Conservation (phyloP, 2,888 invertebrate species). For the Pseudoips prasinana region DNA sequence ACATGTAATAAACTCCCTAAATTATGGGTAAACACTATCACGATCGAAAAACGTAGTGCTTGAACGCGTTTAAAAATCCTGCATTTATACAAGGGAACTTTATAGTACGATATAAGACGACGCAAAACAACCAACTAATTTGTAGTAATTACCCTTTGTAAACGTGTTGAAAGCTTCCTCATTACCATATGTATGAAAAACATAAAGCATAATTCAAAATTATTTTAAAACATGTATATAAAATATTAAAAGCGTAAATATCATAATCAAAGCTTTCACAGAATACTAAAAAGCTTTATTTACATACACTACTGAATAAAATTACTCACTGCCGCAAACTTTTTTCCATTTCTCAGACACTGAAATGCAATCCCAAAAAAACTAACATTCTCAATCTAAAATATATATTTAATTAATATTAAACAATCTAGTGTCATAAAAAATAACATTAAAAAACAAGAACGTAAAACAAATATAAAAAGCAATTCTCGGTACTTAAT, state of each 20-base stretch:
- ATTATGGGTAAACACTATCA: too few relatives aligned
- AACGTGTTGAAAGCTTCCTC: too few relatives aligned
- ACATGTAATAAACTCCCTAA: too few relatives aligned
- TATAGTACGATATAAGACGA: too few relatives aligned
- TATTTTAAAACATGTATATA: slow-evolving; percentile 9
- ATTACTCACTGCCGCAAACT: slow-evolving; percentile 80
- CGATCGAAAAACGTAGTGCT: too few relatives aligned
- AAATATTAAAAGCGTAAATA: slow-evolving; percentile 25
- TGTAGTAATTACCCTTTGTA: too few relatives aligned
- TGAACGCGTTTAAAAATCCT: too few relatives aligned
- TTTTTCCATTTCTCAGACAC: slow-evolving; percentile 80
- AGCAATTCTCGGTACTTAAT: too few relatives aligned
- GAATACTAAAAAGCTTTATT: slow-evolving; percentile 47
- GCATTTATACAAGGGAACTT: too few relatives aligned
- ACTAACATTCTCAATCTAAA: slow-evolving; percentile 69
- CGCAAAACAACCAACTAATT: too few relatives aligned
- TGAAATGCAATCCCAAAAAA: slow-evolving; percentile 76
- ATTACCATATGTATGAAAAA: too few relatives aligned
- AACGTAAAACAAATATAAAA: slow-evolving; percentile 11
- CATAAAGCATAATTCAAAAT: too few relatives aligned
- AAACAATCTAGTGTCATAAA: slow-evolving; percentile 20
- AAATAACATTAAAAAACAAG: slow-evolving; percentile 20
- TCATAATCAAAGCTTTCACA: slow-evolving; percentile 27
- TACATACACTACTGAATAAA: slow-evolving; percentile 55
- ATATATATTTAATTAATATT: slow-evolving; percentile 27